Evolutionary conservation across 2,888 invertebrate genomes (phyloP), one percentile per base, ranked within the genome.

Genomic region (Pterostichus niger): DNA sequence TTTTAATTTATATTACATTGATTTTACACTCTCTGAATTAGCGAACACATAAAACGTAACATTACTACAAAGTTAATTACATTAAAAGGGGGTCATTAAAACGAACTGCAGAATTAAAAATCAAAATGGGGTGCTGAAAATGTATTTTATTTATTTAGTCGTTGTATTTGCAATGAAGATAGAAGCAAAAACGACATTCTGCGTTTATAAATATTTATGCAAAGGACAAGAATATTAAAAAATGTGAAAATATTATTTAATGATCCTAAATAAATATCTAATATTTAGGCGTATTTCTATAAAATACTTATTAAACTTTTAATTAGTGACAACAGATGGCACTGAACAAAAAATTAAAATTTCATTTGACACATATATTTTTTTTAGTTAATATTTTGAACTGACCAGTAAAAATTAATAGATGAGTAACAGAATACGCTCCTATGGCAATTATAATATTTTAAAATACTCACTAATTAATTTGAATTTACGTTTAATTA

Each of bases 221-320:
- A 61, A 35, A 11, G 9, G 9, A 9, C 40, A 40, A 40, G 40
- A 40, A 35, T 61, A 61, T 61, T 61, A 3, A 33, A 31, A 40
- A 9, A 24, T 24, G 3, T 24, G 40, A 40, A 9, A n/a, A 61
- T 61, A 33, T 61, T 35, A 61, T 61, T 61, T 61, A 35, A 10
- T 64, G 64, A 64, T 64, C 64, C 64, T 13, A 64, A 64, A 64
- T 64, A 64, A 64, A 64, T 64, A 64, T 64, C 1, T 11, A 31
- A n/a, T n/a, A n/a, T n/a, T n/a, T n/a, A n/a, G n/a, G n/a, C n/a
- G n/a, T n/a, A n/a, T n/a, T n/a, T n/a, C n/a, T n/a, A n/a, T n/a
- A n/a, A n/a, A n/a, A n/a, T n/a, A n/a, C n/a, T n/a, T n/a, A n/a
- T n/a, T n/a, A n/a, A n/a, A n/a, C n/a, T n/a, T n/a, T n/a, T n/a